Base-by-base conservation (phyloP, 2,888 invertebrate species). In the Eustalomyia histrio region DNA sequence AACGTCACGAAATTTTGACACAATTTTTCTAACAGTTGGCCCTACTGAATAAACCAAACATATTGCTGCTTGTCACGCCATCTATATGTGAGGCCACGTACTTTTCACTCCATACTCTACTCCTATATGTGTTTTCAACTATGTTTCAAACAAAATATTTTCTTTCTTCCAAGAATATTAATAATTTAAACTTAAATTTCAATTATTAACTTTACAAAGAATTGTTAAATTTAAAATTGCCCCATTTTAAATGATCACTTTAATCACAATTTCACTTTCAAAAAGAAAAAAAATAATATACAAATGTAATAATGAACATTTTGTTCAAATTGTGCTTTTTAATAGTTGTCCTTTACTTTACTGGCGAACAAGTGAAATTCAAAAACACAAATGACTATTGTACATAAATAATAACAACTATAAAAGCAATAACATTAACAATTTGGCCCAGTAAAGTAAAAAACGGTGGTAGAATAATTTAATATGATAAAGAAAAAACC, bases 341-440 rank as follows among this genome's bases (percentile, higher is more conserved):
- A 21, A 16, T 43, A 18, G 61, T 24, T 73, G 67, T 55, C 61
- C 67, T 68, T 50, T 58, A 63, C 61, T 35, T 50, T 18, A 55
- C 55, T 39, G 39, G n/a, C 21, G 35, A 55, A 55, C 55, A 67
- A 55, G 43, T 67, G 39, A 12, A 73, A 63, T 57, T 61, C 53
- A 47, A 21, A n/a, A 61, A 67, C 33, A 29, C 61, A 67, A 78
- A 72, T 68, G 61, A 55, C 55, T 50, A 24, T 18, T 39, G 12
- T 12, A 39, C 39, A 39, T 21, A 21, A 55, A 72, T 55, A 55
- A 7, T 21, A 55, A 24, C 55, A 55, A 55, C 55, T 21, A 57
- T 47, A 58, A 63, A 57, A 68, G 61, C 55, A 67, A 78, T 47
- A 78, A 74, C 57, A 71, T 67, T 71, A 81, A 73, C 43, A 63